phyloP scores from a whole-genome alignment of 2,888 invertebrate genomes.

The Camptogramma bilineatum region DNA sequence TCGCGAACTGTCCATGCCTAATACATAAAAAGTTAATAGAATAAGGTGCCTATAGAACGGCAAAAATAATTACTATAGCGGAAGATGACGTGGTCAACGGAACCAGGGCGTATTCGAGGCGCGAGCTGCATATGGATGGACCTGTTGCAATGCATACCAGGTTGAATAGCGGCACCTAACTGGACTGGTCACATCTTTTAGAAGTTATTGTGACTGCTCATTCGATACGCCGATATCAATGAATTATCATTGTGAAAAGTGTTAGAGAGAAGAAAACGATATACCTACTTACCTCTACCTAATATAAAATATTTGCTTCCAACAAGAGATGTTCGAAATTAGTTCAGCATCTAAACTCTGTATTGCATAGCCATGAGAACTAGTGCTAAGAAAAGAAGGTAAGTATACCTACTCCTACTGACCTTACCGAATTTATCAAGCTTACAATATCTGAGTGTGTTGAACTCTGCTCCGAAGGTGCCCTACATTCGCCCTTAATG shows the following conservation, averaged over 20 bases:
- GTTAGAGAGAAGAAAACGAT: neutral
- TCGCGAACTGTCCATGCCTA: slow-evolving; percentile 2
- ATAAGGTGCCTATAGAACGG: slow-evolving; percentile 25
- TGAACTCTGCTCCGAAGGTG: slow-evolving; percentile 43
- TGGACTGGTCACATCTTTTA: slow-evolving; percentile 51
- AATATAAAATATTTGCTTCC: neutral
- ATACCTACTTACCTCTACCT: too few species aligned
- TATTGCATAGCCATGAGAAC: neutral
- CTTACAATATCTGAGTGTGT: slow-evolving; percentile 30
- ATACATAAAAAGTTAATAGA: slow-evolving; percentile 23
- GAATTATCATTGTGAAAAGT: neutral
- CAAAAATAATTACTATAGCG: slow-evolving; percentile 32
- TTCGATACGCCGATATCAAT: slow-evolving; percentile 17
- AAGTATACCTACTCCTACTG: too few species aligned
- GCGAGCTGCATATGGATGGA: slow-evolving; percentile 61
- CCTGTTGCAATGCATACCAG: slow-evolving; percentile 67
- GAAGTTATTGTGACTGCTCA: slow-evolving; percentile 26
- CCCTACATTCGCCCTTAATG: slow-evolving; percentile 40
- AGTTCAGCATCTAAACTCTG: neutral
- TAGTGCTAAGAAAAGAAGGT: neutral
- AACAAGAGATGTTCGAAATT: neutral
- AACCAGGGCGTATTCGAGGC: slow-evolving; percentile 37
- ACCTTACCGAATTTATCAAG: slow-evolving; percentile 39
- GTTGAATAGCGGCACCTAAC: slow-evolving; percentile 75
- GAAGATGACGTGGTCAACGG: slow-evolving; percentile 41